Base-by-base conservation (phyloP, 1,140 invertebrate species). In the Bombus terrestris region DNA sequence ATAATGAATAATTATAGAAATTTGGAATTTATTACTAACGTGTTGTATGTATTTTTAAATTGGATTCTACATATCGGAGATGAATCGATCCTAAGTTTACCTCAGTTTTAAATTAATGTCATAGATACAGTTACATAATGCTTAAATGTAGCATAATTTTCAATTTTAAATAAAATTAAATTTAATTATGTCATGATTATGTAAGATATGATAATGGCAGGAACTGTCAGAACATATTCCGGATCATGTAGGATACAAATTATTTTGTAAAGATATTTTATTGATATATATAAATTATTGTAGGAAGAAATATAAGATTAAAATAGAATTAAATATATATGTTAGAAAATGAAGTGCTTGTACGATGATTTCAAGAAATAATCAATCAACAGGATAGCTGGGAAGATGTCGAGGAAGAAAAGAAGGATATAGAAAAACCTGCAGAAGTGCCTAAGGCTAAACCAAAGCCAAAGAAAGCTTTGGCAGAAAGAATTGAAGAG, bases 331-430 rank as follows among this genome's bases (percentile, higher is more conserved):
- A 47, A 73, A 28, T 73, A 53, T 1, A 8, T 76, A 39, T 28
- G 25, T 69, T 81, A 37, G 39, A 32, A 2, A 53, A 37, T 82
- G 66, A 25, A 13, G 1, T 13, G 35, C 39, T 66, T 12, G 1
- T 64, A 28, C 9, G 41, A 25, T 69, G 4, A 69, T 69, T 69
- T n/a, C 57, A 57, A 77, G 53, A 62, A 35, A 53, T 32, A 69
- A 72, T 87, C 59, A 78, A 68, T 79, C 32, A 91, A 93, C 94
- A 98, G 97, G 97, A 98, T 91, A 98, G 97, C 94, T 98, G 97
- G 97, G 97, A 98, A 93, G 97, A 98, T 94, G 97, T 97, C 32
- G 96, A 97, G 85, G 97, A 98, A 89, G 97, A 98, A 89, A 97
- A 97, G 85, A 97, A 97, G 90, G 94, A 95, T 84, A 93, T 95